Base-by-base conservation (phyloP, 2,113 vertebrate species). In the Sinosuthora webbiana region DNA sequence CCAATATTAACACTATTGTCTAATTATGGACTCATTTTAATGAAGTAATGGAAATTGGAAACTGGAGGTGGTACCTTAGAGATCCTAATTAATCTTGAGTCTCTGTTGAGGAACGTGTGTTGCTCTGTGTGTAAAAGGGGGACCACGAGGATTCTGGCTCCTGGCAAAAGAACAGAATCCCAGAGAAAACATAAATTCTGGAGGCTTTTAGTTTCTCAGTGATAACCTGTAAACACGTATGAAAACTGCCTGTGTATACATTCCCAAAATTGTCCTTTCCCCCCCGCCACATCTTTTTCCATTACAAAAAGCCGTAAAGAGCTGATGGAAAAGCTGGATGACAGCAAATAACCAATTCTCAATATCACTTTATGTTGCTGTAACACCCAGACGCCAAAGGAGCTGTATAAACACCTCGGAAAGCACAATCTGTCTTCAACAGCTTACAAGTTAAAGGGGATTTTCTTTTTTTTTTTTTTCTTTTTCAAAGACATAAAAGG, bases 371-470 rank as follows among this genome's bases (percentile, higher is more conserved):
- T 77, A 76, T 74, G 71, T 80, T 85, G 84, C 89, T 4, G 7
- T 91, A 83, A 91, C 70, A 83, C 78, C 94, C 87, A 55, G 42
- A 45, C 37, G 5, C 90, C 4, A 2, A 76, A 91, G 81, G 75
- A 95, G 82, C 94, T 71, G 15, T 83, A 86, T 76, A 93, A 96
- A 94, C 84, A 86, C 90, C 79, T 90, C 23, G 6, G 78, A 90
- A 84, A 86, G 62, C 60, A 87, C 82, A 80, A 42, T 91, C 93
- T 95, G 79, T 84, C 96, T 88, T 69, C 41, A 82, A 79, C 76
- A 93, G 84, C 82, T 91, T 94, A 87, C 67, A 42, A 85, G 85
- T 53, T 57, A 81, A 93, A 93, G 45, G 64, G 87, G 83, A 68
- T 81, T 69, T 83, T 82, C 41, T 47, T 70, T 83, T 63, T 64